Conservation (phyloP, 2,888 invertebrate genomes). For the Philereme transversata region DNA sequence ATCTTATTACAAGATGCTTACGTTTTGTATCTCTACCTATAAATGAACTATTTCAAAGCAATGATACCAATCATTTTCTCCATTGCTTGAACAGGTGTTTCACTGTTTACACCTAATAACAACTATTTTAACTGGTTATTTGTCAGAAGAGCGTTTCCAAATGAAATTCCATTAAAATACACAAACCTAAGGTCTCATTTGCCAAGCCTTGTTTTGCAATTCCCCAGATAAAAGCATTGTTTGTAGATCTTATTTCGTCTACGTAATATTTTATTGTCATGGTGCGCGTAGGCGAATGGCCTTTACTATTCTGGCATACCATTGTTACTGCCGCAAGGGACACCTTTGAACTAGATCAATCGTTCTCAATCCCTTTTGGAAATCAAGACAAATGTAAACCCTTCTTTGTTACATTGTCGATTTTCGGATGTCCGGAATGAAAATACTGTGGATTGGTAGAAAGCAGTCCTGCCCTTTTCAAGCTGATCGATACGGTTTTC, state of each 20-base stretch:
- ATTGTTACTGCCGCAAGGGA: conserved; percentile 51
- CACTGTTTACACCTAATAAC: conserved; percentile 9
- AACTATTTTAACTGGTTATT: neutral
- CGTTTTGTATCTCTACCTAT: neutral
- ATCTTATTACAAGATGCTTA: neutral
- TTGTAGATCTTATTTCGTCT: conserved; percentile 43
- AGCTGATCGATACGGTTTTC: conserved; percentile 21
- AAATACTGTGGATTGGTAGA: conserved; percentile 26
- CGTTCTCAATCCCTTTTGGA: conserved; percentile 32
- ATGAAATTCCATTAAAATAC: neutral
- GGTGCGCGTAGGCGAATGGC: conserved; percentile 45
- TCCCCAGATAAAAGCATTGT: conserved; percentile 42
- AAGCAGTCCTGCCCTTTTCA: conserved; percentile 21
- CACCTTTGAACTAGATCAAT: conserved; percentile 62
- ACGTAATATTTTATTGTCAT: conserved; percentile 45
- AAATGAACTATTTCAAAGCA: conserved; percentile 8
- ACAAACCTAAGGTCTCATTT: conserved; percentile 11
- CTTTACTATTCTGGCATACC: conserved; percentile 35
- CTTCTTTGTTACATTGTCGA: conserved; percentile 12
- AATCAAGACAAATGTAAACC: conserved; percentile 24
- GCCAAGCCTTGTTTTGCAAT: conserved; percentile 42
- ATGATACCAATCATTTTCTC: conserved; percentile 20
- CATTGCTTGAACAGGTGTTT: conserved; percentile 17
- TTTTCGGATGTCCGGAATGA: conserved; percentile 11
- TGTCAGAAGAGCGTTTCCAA: neutral